Base-by-base conservation (phyloP, 2,113 vertebrate genomes). In the Epinephelus lanceolatus region DNA sequence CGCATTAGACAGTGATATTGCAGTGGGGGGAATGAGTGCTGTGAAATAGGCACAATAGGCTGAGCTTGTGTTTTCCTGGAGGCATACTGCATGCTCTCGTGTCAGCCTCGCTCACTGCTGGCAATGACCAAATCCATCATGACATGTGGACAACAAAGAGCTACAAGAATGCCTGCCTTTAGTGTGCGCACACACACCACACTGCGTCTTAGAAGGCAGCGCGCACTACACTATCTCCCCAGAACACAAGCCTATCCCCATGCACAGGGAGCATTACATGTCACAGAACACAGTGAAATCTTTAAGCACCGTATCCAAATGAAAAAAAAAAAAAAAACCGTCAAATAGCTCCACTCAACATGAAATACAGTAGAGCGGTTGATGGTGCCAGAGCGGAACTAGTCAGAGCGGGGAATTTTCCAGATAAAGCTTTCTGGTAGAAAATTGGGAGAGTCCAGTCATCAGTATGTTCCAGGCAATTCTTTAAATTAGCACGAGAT, bases 141-240 rank as follows among this genome's bases (percentile, higher is more conserved):
- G 94, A 94, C 93, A 94, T 90, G 92, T 93, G 93, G 91, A 92
- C 93, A 94, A 95, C 93, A 94, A 94, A 93, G 93, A 92, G 90
- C 92, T 93, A 88, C 84, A 88, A 88, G 83, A 89, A 86, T 62
- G 89, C 74, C 71, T 77, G 89, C 81, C 71, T 91, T 60, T 53
- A 67, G 81, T 63, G 68, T 52, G 61, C 56, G 9, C 84, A 57
- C 71, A 65, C 62, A 56, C 70, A 47, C 78, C 70, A 76, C 80
- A 71, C 79, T 57, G 80, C 51, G 52, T 80, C 84, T 90, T 81
- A 81, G 80, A 86, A 71, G 76, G 86, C 85, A 71, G 72, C 30
- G 17, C 33, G 8, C 72, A 15, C 60, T 61, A 78, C 85, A 88
- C 89, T 92, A 91, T 93, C 90, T 94, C 79, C 78, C 69, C 86